phyloP scores from a whole-genome alignment of 2,797 vertebrate species.

The Okamejei kenojei region DNA sequence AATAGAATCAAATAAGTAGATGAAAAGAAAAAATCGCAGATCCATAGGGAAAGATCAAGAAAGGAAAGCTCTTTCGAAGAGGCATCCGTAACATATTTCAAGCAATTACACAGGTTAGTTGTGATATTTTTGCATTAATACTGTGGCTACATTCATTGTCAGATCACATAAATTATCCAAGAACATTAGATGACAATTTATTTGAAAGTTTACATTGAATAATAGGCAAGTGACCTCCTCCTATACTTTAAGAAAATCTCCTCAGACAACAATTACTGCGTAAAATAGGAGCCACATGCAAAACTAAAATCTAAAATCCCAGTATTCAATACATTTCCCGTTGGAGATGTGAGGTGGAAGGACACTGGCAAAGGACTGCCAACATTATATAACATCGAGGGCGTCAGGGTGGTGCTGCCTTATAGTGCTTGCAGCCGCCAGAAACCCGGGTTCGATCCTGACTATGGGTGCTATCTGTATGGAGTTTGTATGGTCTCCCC shows the following conservation, averaged over 20 bases:
- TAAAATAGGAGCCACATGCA: neutral
- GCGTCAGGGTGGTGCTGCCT: too few relatives aligned
- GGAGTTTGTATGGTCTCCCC: too few relatives aligned
- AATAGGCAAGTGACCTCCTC: neutral
- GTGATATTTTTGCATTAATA: too few relatives aligned
- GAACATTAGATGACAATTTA: too few relatives aligned
- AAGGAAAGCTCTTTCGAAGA: neutral
- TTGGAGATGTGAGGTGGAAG: neutral
- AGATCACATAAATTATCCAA: too few relatives aligned
- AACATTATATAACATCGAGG: neutral
- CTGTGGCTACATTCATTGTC: too few relatives aligned
- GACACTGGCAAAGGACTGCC: neutral
- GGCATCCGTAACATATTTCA: neutral
- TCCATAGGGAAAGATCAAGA: neutral
- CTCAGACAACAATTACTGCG: neutral
- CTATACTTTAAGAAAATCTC: neutral
- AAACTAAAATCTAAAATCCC: neutral
- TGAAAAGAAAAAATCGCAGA: neutral
- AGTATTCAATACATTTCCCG: neutral
- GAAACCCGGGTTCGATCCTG: too few relatives aligned
- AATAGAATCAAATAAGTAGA: too few relatives aligned
- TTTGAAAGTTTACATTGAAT: too few relatives aligned
- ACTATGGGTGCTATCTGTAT: too few relatives aligned
- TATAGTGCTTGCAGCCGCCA: too few relatives aligned
- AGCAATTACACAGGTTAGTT: too few relatives aligned